Conservation (phyloP, 2,113 vertebrate genomes). For the Pygoscelis antarcticus region DNA sequence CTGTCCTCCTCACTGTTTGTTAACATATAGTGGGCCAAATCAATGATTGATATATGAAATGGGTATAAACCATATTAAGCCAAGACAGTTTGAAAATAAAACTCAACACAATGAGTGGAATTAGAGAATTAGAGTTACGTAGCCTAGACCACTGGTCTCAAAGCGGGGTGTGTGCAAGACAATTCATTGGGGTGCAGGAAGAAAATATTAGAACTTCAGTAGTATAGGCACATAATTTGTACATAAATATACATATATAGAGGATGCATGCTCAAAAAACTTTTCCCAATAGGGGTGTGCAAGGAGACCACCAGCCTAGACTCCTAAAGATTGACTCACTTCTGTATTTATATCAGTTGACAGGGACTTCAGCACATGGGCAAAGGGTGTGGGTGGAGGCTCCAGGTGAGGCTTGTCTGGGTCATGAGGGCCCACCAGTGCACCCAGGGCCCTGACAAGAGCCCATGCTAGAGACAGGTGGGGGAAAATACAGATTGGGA, state of each 20-base stretch:
- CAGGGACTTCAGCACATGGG: accelerated
- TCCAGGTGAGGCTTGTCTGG: not conserved
- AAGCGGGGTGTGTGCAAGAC: not conserved
- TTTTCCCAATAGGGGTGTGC: accelerated
- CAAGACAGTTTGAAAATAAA: not conserved
- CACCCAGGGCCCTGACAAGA: not conserved
- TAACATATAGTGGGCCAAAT: not conserved
- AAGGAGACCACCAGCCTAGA: not conserved
- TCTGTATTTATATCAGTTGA: not conserved
- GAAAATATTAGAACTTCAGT: not conserved
- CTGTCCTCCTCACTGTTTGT: not conserved
- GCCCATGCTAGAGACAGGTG: accelerated
- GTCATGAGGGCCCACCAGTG: accelerated
- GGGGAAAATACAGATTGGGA: not conserved
- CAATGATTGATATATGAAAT: not conserved
- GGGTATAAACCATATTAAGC: not conserved
- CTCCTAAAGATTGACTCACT: not conserved
- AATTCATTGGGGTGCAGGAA: not conserved
- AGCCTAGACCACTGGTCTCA: not conserved
- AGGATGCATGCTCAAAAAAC: not conserved
- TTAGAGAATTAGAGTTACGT: not conserved
- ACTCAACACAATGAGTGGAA: not conserved
- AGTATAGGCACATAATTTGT: not conserved
- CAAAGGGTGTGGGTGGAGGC: not conserved
- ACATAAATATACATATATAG: not conserved